A percentile compares a stretch with the other conserved stretches of the same genome.
phyloP scores from a whole-genome alignment of 2,113 vertebrate species.

The Charina bottae region DNA sequence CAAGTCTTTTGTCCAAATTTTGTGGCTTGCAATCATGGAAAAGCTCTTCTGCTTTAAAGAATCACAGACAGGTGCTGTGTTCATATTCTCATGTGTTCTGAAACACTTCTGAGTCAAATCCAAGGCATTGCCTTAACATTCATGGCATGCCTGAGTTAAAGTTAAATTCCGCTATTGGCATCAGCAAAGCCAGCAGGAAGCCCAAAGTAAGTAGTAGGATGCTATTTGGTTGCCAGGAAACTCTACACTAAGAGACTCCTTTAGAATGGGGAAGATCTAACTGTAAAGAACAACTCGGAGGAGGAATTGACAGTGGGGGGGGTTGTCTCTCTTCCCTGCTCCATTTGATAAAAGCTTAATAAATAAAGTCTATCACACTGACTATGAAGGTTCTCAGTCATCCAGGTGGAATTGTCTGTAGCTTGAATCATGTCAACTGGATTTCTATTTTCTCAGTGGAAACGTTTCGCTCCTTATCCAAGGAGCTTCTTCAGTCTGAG shows the following conservation, averaged over 20 bases:
- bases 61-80: background rate
- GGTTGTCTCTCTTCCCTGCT: background rate
- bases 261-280: background rate
- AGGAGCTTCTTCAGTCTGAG: no score
- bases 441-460: no score
- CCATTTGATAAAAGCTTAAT: background rate
- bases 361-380: background rate
- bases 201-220: background rate
- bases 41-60: background rate
- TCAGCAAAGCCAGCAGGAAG: background rate
- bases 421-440: no score
- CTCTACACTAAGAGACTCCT: background rate
- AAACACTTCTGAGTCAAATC: background rate
- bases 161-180: background rate
- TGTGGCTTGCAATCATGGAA: background rate
- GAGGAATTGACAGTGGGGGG: background rate
- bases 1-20: background rate
- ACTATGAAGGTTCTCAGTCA: no score
- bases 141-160: background rate
- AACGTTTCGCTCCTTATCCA: no score
- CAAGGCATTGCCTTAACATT: background rate
- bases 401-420: no score
- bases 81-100: background rate
- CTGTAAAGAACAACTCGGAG: background rate
- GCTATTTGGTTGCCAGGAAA: constrained; percentile 5